Base-by-base conservation (phyloP, 2,113 vertebrate genomes). In the Chaenocephalus aceratus region DNA sequence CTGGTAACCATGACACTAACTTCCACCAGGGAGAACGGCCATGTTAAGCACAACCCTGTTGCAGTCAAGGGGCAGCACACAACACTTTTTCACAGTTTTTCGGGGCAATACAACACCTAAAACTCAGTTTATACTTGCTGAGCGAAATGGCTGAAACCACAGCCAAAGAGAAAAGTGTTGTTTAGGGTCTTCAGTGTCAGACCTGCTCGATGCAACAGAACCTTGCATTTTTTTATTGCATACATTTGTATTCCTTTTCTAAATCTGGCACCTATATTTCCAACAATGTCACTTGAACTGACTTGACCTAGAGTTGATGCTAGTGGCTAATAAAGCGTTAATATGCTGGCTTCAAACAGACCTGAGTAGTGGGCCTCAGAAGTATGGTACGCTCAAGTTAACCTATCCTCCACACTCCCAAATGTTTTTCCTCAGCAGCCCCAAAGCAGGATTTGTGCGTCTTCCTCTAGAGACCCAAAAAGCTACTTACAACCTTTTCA, bases 1-100 rank as follows among this genome's bases (percentile, higher is more conserved):
- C 92, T 94, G 92, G 86, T 92, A 81, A 85, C 89, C 77, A 82
- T 86, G 93, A 93, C 86, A 79, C 79, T 75, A 84, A 83, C 89
- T 85, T 84, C 83, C 89, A 91, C 83, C 79, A 18, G 84, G 76
- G 84, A 85, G 67, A 67, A 86, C 60, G 66, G 73, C 73, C 86
- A 80, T 76, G 76, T 72, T 45, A 91, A 79, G 64, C 77, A 75
- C 85, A 76, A 70, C 77, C 76, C 86, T 85, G 86, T 73, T 83
- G 86, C 80, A 83, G 86, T 77, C 81, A 45, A 69, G 63, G 10
- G 79, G 74, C 66, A 70, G 66, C 21, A 53, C 65, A 82, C 77
- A 80, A 74, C 87, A 83, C 83, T 90, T 64, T 48, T 86, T 86
- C 78, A 73, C 75, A 57, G 45, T 71, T 73, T 84, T 58, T 85